A percentile compares a stretch with the other conserved stretches of the same genome.
phyloP scores from a whole-genome alignment of 1,140 invertebrate genomes.

The Bombus confusus region DNA sequence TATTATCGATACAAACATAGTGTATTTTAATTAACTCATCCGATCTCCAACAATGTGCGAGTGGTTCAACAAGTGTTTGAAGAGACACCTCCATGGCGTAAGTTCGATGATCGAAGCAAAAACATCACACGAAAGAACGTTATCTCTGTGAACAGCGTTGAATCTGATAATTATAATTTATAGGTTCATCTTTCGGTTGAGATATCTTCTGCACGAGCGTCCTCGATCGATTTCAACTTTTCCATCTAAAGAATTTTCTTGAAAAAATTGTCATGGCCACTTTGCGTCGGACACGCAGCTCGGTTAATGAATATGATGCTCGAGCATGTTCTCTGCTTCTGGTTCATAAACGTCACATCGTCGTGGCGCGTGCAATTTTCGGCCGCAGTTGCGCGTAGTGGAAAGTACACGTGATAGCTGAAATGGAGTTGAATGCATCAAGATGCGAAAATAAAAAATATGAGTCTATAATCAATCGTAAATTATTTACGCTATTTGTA shows the following conservation, averaged over 20 bases:
- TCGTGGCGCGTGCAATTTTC: conserved; percentile 19
- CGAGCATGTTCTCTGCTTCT: not conserved
- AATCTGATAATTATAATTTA: conserved; percentile 22
- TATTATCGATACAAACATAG: not conserved
- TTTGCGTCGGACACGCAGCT: not conserved
- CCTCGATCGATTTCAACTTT: not conserved
- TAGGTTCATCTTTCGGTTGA: not conserved
- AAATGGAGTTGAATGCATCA: not conserved
- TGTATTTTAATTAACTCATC: not conserved
- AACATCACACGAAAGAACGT: not conserved
- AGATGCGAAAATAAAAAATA: not conserved
- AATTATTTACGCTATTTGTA: not conserved
- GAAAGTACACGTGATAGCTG: not conserved
- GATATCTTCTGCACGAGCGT: conserved; percentile 4
- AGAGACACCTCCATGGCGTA: too few species aligned
- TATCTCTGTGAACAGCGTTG: too few species aligned
- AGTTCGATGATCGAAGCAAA: not conserved
- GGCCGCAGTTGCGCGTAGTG: not conserved
- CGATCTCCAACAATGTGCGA: too few species aligned
- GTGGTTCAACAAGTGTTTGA: not conserved
- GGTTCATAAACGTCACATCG: conserved; percentile 42
- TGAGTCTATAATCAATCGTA: not conserved
- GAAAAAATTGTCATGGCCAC: not conserved
- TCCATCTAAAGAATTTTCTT: too few species aligned
- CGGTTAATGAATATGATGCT: conserved; percentile 28